phyloP scores from a whole-genome alignment of 2,113 vertebrate species.

The Xiphophorus maculatus region DNA sequence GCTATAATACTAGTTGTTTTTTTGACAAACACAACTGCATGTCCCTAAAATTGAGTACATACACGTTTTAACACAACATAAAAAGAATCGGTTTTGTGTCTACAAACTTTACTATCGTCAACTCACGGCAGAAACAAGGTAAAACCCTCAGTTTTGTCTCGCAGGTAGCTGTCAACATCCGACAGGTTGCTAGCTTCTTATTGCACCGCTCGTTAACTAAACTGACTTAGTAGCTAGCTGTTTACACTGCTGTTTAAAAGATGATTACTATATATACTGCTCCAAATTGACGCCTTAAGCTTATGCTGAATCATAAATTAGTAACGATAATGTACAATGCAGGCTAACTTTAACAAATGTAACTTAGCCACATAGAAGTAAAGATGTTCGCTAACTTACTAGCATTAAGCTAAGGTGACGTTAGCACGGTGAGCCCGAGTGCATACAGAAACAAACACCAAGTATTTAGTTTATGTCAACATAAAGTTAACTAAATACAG shows the following conservation, averaged over 20 bases:
- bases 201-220: constrained; percentile 1
- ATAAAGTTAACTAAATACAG: not conserved
- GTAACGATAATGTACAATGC: not conserved
- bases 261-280: not conserved
- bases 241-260: not conserved
- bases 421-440: constrained; percentile 33
- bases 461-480: not conserved
- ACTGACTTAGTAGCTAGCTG: constrained; percentile 13
- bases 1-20: not conserved
- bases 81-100: not conserved
- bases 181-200: constrained; percentile 10
- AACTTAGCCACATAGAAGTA: constrained; percentile 5
- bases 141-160: not conserved
- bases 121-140: not conserved
- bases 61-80: not conserved
- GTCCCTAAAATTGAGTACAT: not conserved
- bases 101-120: not conserved
- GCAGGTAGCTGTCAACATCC: constrained; percentile 16
- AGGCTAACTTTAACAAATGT: not conserved
- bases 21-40: not conserved
- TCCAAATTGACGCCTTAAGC: not conserved
- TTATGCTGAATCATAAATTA: not conserved
- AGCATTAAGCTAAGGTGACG: constrained; percentile 42
- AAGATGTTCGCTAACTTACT: constrained; percentile 26
- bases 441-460: not conserved